A percentile compares a stretch with the other conserved stretches of the same genome.
These are phyloP conservation scores for Odontothrips loti DNA, from an alignment of 2,888 invertebrate species.

Conservation along the genomic window DNA sequence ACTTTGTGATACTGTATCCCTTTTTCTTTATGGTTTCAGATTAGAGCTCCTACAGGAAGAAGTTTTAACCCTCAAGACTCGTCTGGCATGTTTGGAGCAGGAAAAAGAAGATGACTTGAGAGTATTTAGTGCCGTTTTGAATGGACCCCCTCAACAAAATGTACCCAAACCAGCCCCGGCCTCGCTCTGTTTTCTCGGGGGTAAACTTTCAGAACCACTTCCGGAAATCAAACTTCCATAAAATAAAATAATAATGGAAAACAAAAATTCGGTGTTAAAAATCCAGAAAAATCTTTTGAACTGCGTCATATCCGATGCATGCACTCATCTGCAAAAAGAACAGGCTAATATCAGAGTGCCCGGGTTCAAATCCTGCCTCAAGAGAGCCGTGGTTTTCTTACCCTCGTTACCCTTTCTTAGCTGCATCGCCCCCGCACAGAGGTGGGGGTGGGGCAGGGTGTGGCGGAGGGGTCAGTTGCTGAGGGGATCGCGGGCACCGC, in stretches of 20 bases:
- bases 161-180: not conserved
- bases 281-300: not conserved
- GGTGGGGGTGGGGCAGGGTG: too few relatives aligned
- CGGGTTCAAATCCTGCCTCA: too few relatives aligned
- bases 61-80: conserved; percentile 59
- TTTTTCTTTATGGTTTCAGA: conserved; percentile 30
- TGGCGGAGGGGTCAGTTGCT: too few relatives aligned
- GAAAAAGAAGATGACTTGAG: conserved; percentile 51
- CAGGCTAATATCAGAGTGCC: too few relatives aligned
- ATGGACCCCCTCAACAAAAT: conserved; percentile 33
- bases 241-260: not conserved
- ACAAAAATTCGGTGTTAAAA: not conserved
- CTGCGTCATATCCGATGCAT: not conserved
- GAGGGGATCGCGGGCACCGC: too few relatives aligned
- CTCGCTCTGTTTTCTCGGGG: too few relatives aligned
- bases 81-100: conserved; percentile 58
- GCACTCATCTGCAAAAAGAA: not conserved
- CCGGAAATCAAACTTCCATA: not conserved
- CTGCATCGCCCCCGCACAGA: too few relatives aligned
- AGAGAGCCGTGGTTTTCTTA: too few relatives aligned
- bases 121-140: conserved; percentile 36
- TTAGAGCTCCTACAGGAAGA: conserved; percentile 63
- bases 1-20: conserved; percentile 31
- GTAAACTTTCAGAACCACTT: too few relatives aligned
- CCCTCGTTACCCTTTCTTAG: too few relatives aligned